Conservation (phyloP, 2,888 invertebrate species). For the Synanthedon formicaeformis region DNA sequence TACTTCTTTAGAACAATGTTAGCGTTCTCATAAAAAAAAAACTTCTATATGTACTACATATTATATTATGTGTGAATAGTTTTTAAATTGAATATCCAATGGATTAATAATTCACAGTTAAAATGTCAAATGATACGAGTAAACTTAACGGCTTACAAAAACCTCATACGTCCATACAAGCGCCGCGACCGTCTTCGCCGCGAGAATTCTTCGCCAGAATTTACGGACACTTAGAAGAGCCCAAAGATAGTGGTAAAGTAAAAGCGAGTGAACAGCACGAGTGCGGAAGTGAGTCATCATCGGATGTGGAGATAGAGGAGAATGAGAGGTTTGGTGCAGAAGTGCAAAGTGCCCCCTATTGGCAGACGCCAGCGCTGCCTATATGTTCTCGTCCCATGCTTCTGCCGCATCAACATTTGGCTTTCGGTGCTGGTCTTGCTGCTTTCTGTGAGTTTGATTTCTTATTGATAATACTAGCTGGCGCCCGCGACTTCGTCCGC, state of each 20-base stretch:
- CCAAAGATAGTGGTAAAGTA: conserved; percentile 16
- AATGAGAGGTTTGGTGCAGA: conserved; percentile 18
- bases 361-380: conserved; percentile 50
- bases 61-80: no score
- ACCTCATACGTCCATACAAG: conserved; percentile 24
- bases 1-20: no score
- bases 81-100: no score
- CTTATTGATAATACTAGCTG: no score
- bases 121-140: conserved; percentile 26
- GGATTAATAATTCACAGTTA: neutral
- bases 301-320: conserved; percentile 55
- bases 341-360: conserved; percentile 23
- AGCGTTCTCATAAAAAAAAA: no score
- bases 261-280: conserved; percentile 5
- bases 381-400: conserved; percentile 55
- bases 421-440: conserved; percentile 72
- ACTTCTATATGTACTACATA: no score
- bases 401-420: conserved; percentile 60
- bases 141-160: conserved; percentile 18
- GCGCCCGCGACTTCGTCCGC: no score
- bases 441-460: conserved; percentile 63
- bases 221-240: conserved; percentile 80
- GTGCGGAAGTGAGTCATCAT: conserved; percentile 52
- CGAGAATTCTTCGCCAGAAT: conserved; percentile 84
- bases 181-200: conserved; percentile 78